These are phyloP conservation scores for Meiosimyza decipiens DNA, from an alignment of 2,888 invertebrate species.

Conservation along the genomic window DNA sequence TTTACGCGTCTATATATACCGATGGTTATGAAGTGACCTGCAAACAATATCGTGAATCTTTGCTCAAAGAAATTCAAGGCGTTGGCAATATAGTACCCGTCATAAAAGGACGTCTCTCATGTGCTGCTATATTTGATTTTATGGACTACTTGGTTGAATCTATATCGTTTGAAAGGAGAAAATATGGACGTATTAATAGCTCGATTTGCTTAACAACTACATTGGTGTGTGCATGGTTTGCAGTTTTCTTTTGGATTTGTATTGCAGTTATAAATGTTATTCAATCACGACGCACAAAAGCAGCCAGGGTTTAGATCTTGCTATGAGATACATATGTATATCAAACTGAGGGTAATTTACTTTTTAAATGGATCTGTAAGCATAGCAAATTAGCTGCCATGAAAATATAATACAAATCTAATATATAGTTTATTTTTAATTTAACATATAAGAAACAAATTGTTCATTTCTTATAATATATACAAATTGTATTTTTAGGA, in stretches of 20 bases:
- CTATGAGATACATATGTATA: not conserved
- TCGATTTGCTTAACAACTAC: constrained; percentile 76
- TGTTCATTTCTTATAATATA: no score
- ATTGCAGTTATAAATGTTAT: constrained; percentile 70
- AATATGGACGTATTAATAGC: constrained; percentile 79
- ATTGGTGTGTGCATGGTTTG: constrained; percentile 73
- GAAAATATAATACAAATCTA: no score
- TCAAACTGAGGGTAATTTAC: not conserved
- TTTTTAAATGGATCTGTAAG: no score
- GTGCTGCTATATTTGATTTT: constrained; percentile 82
- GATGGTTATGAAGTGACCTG: constrained; percentile 83
- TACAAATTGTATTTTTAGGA: no score
- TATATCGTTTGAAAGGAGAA: constrained; percentile 71
- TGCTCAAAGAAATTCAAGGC: constrained; percentile 70
- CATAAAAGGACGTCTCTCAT: constrained; percentile 71
- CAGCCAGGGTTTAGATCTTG: constrained; percentile 56
- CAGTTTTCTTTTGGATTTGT: constrained; percentile 70
- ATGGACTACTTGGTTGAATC: constrained; percentile 86
- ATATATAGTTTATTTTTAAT: no score
- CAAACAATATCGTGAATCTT: constrained; percentile 76
- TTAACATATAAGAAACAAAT: no score
- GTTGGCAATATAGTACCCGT: constrained; percentile 65
- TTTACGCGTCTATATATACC: constrained; percentile 76
- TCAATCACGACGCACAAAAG: constrained; percentile 66
- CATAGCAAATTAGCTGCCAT: no score